Evolutionary conservation across 64 coral and sea anemone species (phyloP), one percentile per base, ranked within the genome.

Genomic region (Anthopleura sola): DNA sequence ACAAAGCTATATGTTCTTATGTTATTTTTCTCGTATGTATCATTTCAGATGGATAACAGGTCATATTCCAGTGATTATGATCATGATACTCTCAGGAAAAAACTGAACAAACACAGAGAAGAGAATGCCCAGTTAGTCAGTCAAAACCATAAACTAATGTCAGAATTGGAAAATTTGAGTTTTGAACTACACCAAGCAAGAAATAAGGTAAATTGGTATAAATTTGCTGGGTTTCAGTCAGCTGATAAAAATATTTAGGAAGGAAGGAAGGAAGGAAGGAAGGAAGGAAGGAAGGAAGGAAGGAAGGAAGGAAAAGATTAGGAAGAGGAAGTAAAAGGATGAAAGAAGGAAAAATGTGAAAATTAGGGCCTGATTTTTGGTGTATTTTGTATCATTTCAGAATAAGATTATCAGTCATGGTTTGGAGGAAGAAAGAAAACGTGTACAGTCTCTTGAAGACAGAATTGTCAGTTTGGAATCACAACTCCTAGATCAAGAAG

Each of bases 111-210:
- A 53, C 89, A 95, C 17, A 82, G 97, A 46, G 97, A 99, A 37
- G 93, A 99, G 78, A 99, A 99, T 39, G 87, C 97, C n/a, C 93
- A 94, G 39, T 90, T 99, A 84, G 93, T 99, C 78, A 90, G 80
- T 78, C 97, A 99, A 58, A 99, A 99, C 60, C 92, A 99, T 66
- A 99, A 99, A 46, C 71, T 99, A 14, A 99, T 99, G 97, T 94
- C 92, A 48, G 97, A 99, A 85, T 87, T 99, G 37, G 97, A 99
- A 82, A 99, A 99, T 77, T 83, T 94, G 34, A 94, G 97, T 53
- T 99, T 91, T 88, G 97, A 99, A 28, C 58, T 99, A 16, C 97
- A 99, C 58, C 93, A 99, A 64, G 93, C 93, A 34, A 91, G 87
- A 85, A 95, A 92, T 87, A 99, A 94, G 84, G 97, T 99, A 81